These are phyloP conservation scores for Mamestra brassicae DNA, from an alignment of 2,888 invertebrate genomes.

Conservation along the genomic window DNA sequence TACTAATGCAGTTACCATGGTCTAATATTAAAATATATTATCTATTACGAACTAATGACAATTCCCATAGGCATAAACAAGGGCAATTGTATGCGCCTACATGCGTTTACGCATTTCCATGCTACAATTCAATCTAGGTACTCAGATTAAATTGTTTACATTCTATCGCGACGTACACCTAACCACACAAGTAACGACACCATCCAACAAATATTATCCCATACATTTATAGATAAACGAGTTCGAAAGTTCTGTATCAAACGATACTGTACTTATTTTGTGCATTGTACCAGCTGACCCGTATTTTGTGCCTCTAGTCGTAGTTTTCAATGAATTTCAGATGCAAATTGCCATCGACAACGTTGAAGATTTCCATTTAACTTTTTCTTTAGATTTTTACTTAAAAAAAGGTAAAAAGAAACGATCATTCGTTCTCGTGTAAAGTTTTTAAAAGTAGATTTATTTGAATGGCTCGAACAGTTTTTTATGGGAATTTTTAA, in stretches of 20 bases:
- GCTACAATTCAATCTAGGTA: slow-evolving; percentile 58
- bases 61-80: slow-evolving; percentile 68
- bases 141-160: slow-evolving; percentile 62
- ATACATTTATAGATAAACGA: slow-evolving; percentile 47
- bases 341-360: slow-evolving; percentile 31
- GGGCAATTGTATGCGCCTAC: slow-evolving; percentile 65
- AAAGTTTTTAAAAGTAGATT: slow-evolving; percentile 12
- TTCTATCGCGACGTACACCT: slow-evolving; percentile 51
- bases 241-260: slow-evolving; percentile 41
- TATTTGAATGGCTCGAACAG: slow-evolving; percentile 1
- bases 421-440: slow-evolving; percentile 19
- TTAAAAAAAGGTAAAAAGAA: slow-evolving; percentile 49
- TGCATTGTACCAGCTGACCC: slow-evolving; percentile 47
- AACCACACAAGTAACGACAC: slow-evolving; percentile 56
- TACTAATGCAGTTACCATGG: slow-evolving; percentile 77
- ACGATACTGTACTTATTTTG: slow-evolving; percentile 44
- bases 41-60: slow-evolving; percentile 74
- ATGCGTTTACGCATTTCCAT: slow-evolving; percentile 67
- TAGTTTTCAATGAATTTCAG: slow-evolving; percentile 43
- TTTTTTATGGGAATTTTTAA: slow-evolving; percentile 11
- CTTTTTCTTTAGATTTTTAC: slow-evolving; percentile 35
- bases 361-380: slow-evolving; percentile 44
- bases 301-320: slow-evolving; percentile 65
- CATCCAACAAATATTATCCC: slow-evolving; percentile 51
- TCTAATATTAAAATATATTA: slow-evolving; percentile 74